Evolutionary conservation across 2,113 vertebrate genomes (phyloP), one percentile per base, ranked within the genome.

Genomic region (Lepisosteus oculatus): DNA sequence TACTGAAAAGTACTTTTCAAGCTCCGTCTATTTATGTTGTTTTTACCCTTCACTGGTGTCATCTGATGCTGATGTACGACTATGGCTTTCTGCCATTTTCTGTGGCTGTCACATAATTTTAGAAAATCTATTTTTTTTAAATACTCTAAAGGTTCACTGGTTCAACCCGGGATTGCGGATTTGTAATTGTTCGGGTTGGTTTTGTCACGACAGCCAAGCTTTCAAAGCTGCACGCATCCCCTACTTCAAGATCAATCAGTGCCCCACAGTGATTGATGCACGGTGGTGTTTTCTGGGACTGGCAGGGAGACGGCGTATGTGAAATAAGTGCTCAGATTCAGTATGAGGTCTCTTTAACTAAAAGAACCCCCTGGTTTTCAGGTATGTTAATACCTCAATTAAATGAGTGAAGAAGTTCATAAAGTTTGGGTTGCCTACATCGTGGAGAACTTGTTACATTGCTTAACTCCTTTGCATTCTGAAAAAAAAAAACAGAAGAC

Each of bases 301-400:
- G 43, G 2, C 12, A 29, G 8, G 51, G 59, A n/a, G 69, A 14
- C 62, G 43, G 69, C 6, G 42, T 29, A 29, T 43, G 15, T 65
- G 55, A 44, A 76, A 67, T n/a, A 74, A 47, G 13, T 65, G 67
- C 13, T 54, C 43, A 47, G 43, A 43, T 55, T 43, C 55, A 61
- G 12, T 67, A 67, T 55, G 9, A 45, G 54, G 61, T 63, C 29
- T 62, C 55, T 43, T 75, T 61, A 67, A 68, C 55, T 6, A 56
- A 61, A n/a, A 70, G 41, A 42, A 44, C 66, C 54, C 29, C 9
- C 43, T 41, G 12, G 63, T 65, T 15, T 66, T 43, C 43, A 59
- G 61, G 11, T 55, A 77, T 72, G 65, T 57, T 69, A 75, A 76
- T 71, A 62, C 17, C 59, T 17, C 42, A 59, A 70, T 77, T 72